A percentile compares a stretch with the other conserved stretches of the same genome.
Evolutionary conservation across 1,140 invertebrate species (phyloP).

Genomic region (Theocolax elegans): DNA sequence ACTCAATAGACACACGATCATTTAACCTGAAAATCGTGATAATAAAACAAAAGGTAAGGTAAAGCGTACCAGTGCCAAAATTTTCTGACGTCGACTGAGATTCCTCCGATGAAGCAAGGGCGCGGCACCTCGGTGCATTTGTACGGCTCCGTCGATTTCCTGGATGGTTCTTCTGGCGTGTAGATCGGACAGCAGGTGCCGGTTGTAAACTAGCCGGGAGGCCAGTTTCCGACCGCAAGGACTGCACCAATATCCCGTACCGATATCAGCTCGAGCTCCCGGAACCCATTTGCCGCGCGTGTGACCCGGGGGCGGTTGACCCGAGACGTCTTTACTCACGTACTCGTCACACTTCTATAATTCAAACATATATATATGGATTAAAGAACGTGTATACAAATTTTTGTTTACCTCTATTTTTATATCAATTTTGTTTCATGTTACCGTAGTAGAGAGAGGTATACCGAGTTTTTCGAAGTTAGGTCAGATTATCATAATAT

Average conservation of each 20-base stretch:
- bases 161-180: slow-evolving; percentile 77
- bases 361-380: too few relatives aligned
- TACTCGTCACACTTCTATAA: slow-evolving; percentile 57
- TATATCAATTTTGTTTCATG: too few relatives aligned
- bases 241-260: slow-evolving; percentile 77
- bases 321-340: slow-evolving; percentile 46
- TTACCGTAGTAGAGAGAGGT: too few relatives aligned
- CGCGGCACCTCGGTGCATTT: slow-evolving; percentile 40
- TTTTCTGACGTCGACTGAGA: slow-evolving; percentile 32
- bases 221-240: slow-evolving; percentile 81
- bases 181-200: slow-evolving; percentile 78
- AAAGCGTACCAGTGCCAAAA: slow-evolving; percentile 1
- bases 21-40: too few relatives aligned
- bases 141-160: slow-evolving; percentile 66
- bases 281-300: slow-evolving; percentile 84
- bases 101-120: slow-evolving; percentile 29
- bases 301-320: slow-evolving; percentile 75
- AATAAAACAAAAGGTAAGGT: too few relatives aligned
- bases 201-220: slow-evolving; percentile 78
- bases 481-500: too few relatives aligned
- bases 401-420: too few relatives aligned
- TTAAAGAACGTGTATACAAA: too few relatives aligned
- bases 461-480: too few relatives aligned
- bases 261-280: slow-evolving; percentile 66
- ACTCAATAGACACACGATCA: too few relatives aligned